phyloP scores from a whole-genome alignment of 1,140 invertebrate genomes.

The Dendrolimus kikuchii region DNA sequence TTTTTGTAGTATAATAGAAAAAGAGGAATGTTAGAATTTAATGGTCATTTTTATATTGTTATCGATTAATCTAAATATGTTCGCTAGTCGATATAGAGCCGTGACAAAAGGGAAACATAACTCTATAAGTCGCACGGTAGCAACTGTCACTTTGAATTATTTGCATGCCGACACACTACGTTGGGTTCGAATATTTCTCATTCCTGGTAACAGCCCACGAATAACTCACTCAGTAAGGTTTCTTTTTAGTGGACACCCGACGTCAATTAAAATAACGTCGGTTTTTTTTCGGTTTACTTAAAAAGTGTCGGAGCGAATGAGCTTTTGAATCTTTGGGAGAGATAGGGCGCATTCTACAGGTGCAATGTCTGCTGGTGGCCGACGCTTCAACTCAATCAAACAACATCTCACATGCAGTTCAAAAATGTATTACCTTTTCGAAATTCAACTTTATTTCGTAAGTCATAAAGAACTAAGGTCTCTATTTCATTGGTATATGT shows the following conservation, averaged over 20 bases:
- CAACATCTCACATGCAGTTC: conserved; percentile 8
- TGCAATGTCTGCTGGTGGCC: conserved; percentile 56
- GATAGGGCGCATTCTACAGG: conserved; percentile 63
- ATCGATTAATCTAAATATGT: background rate
- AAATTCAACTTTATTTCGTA: conserved; percentile 15
- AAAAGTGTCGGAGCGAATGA: conserved; percentile 37
- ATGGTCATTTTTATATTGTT: too few relatives aligned
- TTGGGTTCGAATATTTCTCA: conserved; percentile 40
- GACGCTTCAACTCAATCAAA: conserved; percentile 32
- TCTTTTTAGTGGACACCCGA: conserved; percentile 39
- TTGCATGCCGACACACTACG: conserved; percentile 38
- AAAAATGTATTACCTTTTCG: background rate
- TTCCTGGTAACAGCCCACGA: conserved; percentile 39
- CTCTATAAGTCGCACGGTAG: conserved; percentile 8
- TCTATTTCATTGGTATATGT: background rate
- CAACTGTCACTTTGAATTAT: conserved; percentile 41
- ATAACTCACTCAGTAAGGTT: conserved; percentile 48
- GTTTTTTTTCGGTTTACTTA: conserved; percentile 39
- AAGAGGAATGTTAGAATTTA: too few relatives aligned
- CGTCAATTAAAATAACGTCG: conserved; percentile 65
- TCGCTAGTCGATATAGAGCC: background rate
- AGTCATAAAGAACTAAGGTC: background rate
- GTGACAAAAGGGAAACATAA: conserved; percentile 1
- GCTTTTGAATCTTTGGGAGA: conserved; percentile 56
- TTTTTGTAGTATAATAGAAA: too few relatives aligned